These are phyloP conservation scores for Bradypus variegatus DNA, from an alignment of 2,797 vertebrate genomes.

Conservation along the genomic window DNA sequence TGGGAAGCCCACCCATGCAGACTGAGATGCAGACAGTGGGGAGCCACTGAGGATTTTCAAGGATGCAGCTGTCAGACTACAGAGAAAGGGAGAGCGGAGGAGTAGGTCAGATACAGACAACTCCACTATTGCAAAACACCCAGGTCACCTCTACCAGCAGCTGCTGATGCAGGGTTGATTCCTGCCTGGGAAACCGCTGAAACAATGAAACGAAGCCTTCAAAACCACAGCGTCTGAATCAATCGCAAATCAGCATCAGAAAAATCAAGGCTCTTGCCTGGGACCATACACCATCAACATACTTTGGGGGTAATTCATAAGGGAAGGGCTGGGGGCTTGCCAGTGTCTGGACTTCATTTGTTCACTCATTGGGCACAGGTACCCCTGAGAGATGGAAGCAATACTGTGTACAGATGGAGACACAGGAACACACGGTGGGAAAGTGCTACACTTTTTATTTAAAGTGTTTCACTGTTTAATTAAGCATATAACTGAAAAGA, in stretches of 20 bases:
- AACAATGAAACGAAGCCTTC: slow-evolving; percentile 37
- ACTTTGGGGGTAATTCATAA: neutral
- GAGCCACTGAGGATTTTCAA: neutral
- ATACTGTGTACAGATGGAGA: neutral
- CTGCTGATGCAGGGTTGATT: neutral
- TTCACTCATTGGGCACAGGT: neutral
- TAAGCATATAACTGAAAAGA: neutral
- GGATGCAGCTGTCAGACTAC: neutral
- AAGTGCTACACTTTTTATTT: neutral
- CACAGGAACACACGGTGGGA: neutral
- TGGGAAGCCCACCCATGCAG: neutral
- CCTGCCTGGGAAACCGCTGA: neutral
- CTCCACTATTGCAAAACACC: neutral
- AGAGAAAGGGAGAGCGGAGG: neutral
- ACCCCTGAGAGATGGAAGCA: neutral
- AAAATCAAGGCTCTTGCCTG: neutral
- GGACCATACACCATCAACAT: neutral
- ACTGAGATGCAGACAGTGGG: too few species aligned
- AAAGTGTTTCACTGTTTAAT: neutral
- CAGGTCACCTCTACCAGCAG: neutral
- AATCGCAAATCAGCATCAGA: neutral
- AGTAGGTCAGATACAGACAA: neutral
- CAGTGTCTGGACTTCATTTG: neutral
- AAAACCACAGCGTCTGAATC: slow-evolving; percentile 33
- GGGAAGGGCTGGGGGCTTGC: neutral